A percentile compares a stretch with the other conserved stretches of the same genome.
These are phyloP conservation scores for Virgularia gustaviana DNA, from an alignment of 92 coral and sea anemone genomes.

Conservation along the genomic window DNA sequence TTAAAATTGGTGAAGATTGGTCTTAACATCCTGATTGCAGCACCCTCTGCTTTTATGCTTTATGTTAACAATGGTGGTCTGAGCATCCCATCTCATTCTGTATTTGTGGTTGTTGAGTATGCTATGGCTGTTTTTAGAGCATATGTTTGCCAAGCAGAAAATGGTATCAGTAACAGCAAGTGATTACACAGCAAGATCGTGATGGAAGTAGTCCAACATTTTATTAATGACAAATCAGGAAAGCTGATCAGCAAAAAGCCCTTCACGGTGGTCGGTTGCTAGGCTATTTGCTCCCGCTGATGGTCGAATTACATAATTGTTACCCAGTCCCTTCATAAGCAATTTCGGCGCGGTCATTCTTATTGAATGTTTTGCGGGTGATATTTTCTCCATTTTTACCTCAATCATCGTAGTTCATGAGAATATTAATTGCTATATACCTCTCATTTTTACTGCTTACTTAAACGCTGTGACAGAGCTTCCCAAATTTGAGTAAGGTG, in stretches of 20 bases:
- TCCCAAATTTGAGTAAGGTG: neutral
- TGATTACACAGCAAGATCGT: neutral
- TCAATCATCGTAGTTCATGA: neutral
- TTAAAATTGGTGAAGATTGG: neutral
- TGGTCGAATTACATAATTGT: neutral
- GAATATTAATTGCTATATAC: neutral
- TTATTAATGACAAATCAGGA: neutral
- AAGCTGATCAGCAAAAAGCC: no score
- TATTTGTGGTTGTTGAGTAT: neutral
- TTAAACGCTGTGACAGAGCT: neutral
- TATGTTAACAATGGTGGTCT: neutral
- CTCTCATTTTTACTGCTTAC: neutral
- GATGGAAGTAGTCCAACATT: slow-evolving; percentile 8
- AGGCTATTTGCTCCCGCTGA: no score
- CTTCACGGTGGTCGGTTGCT: no score
- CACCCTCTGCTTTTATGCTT: neutral
- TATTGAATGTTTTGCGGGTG: neutral
- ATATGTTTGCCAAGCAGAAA: neutral
- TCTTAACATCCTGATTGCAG: no score
- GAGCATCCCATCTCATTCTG: neutral
- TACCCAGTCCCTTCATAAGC: neutral
- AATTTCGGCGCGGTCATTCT: neutral
- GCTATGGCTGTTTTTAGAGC: neutral
- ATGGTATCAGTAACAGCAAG: neutral
- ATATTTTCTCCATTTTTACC: slow-evolving; percentile 1